Percentiles rank a stretch among this genome's conserved stretches.
phyloP scores from a whole-genome alignment of 2,888 invertebrate species.

The Chesias legatella region DNA sequence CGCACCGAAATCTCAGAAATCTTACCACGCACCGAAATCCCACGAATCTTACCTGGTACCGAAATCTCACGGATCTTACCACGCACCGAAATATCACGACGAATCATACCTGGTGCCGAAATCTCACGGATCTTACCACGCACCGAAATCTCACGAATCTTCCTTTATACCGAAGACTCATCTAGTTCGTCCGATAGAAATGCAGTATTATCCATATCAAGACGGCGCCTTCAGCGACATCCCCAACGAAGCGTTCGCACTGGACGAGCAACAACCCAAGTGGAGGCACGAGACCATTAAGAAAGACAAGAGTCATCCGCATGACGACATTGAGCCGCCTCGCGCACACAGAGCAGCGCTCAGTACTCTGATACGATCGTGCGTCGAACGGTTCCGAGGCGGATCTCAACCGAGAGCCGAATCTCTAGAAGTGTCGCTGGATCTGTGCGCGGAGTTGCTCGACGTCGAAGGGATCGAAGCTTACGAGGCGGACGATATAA shows the following conservation, averaged over 20 bases:
- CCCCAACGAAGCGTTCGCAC: constrained; percentile 28
- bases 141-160: too few relatives aligned
- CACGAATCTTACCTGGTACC: not conserved
- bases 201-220: not conserved
- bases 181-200: too few relatives aligned
- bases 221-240: constrained; percentile 31
- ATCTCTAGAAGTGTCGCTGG: not conserved
- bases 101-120: not conserved
- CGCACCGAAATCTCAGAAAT: too few relatives aligned
- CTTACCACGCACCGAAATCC: too few relatives aligned
- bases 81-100: too few relatives aligned
- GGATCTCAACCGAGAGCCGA: not conserved
- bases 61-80: not conserved
- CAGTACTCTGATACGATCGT: not conserved
- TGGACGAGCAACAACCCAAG: constrained; percentile 12
- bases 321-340: too few relatives aligned
- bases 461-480: not conserved
- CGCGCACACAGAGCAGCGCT: too few relatives aligned
- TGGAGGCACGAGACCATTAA: constrained; percentile 1
- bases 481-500: not conserved
- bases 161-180: not conserved
- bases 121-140: not conserved
- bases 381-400: constrained; percentile 7
- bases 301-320: constrained; percentile 4
- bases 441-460: constrained; percentile 7